Percentiles rank a stretch among this genome's conserved stretches.
Evolutionary conservation across 2,797 vertebrate species (phyloP).

Genomic region (Hafferia zeledoni): DNA sequence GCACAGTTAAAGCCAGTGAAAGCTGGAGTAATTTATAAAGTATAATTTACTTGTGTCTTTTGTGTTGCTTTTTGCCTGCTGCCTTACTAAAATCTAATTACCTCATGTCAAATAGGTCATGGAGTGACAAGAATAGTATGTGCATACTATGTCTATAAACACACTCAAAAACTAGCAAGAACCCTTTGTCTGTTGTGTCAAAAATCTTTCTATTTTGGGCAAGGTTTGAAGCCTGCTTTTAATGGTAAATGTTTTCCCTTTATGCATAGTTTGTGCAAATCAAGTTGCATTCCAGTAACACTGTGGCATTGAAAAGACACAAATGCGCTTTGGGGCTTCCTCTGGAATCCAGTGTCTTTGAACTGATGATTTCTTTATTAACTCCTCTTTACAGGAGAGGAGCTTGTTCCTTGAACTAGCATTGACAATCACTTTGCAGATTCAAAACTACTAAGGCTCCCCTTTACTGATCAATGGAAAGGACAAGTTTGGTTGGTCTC

Average conservation of each 20-base stretch:
- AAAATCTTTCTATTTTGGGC: conserved; percentile 21
- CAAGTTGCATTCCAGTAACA: not conserved
- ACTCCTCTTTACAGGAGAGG: not conserved
- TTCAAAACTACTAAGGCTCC: not conserved
- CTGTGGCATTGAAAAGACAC: not conserved
- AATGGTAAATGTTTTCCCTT: not conserved
- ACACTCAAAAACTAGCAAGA: not conserved
- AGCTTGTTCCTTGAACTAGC: not conserved
- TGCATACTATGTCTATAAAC: not conserved
- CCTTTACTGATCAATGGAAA: not conserved
- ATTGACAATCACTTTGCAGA: not conserved
- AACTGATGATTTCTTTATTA: not conserved
- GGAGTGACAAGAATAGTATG: not conserved
- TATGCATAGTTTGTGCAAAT: not conserved
- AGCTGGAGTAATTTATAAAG: not conserved
- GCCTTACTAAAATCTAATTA: not conserved
- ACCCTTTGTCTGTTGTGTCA: not conserved
- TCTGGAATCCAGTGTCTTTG: not conserved
- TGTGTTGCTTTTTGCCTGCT: not conserved
- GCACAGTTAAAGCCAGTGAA: not conserved
- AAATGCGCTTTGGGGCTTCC: not conserved
- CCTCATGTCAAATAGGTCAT: not conserved
- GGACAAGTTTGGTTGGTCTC: not conserved
- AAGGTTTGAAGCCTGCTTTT: not conserved
- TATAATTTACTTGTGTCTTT: not conserved